phyloP scores from a whole-genome alignment of 1,140 invertebrate genomes.

The Yoshiicerus persimilis region DNA sequence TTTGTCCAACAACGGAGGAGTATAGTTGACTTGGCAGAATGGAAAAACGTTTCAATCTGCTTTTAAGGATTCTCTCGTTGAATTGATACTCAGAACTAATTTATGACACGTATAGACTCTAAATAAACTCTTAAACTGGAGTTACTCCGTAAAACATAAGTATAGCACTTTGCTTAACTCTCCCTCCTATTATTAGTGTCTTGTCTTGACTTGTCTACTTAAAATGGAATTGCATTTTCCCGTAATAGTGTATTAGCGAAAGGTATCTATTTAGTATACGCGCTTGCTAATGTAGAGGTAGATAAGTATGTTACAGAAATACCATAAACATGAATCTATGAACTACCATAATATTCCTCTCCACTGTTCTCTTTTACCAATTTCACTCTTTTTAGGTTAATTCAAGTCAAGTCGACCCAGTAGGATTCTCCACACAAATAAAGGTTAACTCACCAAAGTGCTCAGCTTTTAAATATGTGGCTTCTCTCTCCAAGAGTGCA shows the following conservation, averaged over 20 bases:
- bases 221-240: neutral
- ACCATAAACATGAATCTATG: neutral
- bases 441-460: neutral
- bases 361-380: neutral
- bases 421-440: neutral
- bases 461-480: neutral
- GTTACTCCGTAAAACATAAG: neutral
- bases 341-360: neutral
- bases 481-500: neutral
- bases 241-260: neutral
- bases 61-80: neutral
- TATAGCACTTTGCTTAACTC: neutral
- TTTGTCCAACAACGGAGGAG: neutral
- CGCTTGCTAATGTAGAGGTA: no score
- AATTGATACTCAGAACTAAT: conserved; percentile 17
- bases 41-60: conserved; percentile 13
- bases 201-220: neutral
- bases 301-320: no score
- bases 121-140: conserved; percentile 7
- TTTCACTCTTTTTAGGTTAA: neutral
- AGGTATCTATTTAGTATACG: neutral
- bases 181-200: neutral
- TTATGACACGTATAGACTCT: conserved; percentile 20
- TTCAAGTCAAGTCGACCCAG: neutral
- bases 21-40: neutral